Evolutionary conservation across 1,140 invertebrate genomes (phyloP), one percentile per base, ranked within the genome.

Genomic region (Drosophila burlai): DNA sequence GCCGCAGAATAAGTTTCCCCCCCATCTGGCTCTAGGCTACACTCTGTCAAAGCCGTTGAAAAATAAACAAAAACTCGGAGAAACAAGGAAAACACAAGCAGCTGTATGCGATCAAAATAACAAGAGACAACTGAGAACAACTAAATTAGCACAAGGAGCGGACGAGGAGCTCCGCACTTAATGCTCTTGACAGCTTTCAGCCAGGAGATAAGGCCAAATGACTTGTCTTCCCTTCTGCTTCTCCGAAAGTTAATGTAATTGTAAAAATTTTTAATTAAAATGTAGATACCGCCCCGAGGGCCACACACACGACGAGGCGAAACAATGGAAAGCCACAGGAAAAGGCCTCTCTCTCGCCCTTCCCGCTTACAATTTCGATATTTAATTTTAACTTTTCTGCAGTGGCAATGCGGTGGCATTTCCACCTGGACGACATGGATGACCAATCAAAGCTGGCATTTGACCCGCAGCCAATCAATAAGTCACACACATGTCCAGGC

Each of bases 391-490:
- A 66, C 52, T 76, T 76, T 76, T 76, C 24, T 54, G n/a, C 74
- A 31, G 61, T 61, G 50, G 21, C 42, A 42, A 24, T 47, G 50
- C 34, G 60, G 54, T 40, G 61, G 43, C 58, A 66, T 11, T 45
- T 40, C 54, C 36, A 67, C 73, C 74, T 66, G 73, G 40, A 34
- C 73, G 59, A 50, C 73, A 77, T 43, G 73, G 63, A 67, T 82
- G 80, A 74, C 74, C 75, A 79, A 87, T 87, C 83, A 83, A 83
- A 86, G 76, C 55, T 78, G 82, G 57, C 79, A 57, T 76, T 83
- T 73, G 64, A 67, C 64, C 72, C 63, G 69, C 62, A 75, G 81
- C 69, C 81, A 89, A 90, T 89, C 85, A 81, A 84, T 89, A 84
- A 89, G 85, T 81, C 81, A 89, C 81, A 89, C 66, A 89, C 66